Percentiles rank a stretch among this genome's conserved stretches.
Conservation (phyloP, 2,797 vertebrate species). For the Spheniscus humboldti region DNA sequence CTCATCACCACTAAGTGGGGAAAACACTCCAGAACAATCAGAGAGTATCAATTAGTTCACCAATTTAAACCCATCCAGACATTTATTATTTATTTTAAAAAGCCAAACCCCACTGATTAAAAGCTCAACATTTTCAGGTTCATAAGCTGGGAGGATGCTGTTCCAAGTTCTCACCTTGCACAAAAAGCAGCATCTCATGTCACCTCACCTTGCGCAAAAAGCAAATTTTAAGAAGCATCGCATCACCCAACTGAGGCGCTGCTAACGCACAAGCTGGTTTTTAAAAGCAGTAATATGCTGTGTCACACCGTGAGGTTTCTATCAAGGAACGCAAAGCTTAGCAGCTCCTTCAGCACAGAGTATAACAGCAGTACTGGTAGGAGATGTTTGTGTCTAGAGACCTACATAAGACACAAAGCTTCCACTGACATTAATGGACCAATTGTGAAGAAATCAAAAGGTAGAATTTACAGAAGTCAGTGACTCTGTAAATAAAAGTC, state of each 20-base stretch:
- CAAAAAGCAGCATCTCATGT: neutral
- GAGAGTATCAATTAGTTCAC: neutral
- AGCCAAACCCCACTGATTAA: neutral
- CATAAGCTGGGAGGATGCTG: neutral
- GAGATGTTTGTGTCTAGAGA: neutral
- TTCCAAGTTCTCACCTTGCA: rapidly evolving
- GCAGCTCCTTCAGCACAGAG: too few relatives aligned
- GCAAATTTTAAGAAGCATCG: neutral
- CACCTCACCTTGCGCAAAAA: neutral
- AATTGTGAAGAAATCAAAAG: neutral
- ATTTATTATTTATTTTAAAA: neutral
- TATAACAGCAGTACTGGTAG: neutral
- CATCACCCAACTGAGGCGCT: neutral
- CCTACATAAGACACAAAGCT: neutral
- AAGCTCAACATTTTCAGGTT: neutral
- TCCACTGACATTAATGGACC: neutral
- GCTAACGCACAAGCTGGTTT: neutral
- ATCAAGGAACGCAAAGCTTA: neutral
- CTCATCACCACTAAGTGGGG: neutral
- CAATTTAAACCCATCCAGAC: neutral
- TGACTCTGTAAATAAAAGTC: neutral
- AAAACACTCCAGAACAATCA: conserved; percentile 16
- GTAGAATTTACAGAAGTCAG: neutral
- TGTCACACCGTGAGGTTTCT: neutral
- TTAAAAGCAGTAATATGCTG: neutral